Evolutionary conservation across 1,140 invertebrate species (phyloP), one percentile per base, ranked within the genome.

Genomic region (Tetramorium alpestre): DNA sequence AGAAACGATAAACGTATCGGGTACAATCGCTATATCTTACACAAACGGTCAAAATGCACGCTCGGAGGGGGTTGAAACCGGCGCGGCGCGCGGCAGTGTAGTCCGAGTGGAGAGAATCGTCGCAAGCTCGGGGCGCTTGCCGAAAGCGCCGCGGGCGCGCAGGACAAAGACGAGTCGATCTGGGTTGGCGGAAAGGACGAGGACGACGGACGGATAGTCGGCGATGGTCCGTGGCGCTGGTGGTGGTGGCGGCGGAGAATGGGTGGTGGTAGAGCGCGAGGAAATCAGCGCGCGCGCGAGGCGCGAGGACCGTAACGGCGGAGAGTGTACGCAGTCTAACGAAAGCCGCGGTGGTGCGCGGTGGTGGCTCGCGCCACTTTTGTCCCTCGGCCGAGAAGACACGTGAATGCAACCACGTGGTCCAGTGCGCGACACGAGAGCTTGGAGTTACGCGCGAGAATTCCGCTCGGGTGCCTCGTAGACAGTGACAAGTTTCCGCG

Each of bases 331-430:
- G 89, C 92, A 95, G 94, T 95, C 84, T 87, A 67, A 90, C 90
- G 92, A 75, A 92, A 90, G 90, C 92, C 88, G 89, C 90, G 92
- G 93, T 80, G 89, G 89, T 88, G 93, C 88, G 89, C 88, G 93
- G 87, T 69, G 65, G 91, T 91, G 91, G 89, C 73, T 92, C 92
- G 91, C 86, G 90, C 80, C 87, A 91, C 78, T 87, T 85, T 75
- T 58, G 88, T 86, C 60, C 76, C 18, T 78, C 86, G 80, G 13
- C 25, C 62, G 81, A 69, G 65, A 86, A 90, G 78, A 87, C 91
- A 92, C 92, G 92, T 93, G 88, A 82, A 76, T 81, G 81, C 85
- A 70, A 88, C 91, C 92, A 94, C 93, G 94, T 94, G 93, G 91
- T 90, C 69, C 64, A 73, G 81, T 87, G 85, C 81, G 88, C 76